Evolutionary conservation across 2,797 vertebrate species (phyloP).

Genomic region (Ibycter americanus): DNA sequence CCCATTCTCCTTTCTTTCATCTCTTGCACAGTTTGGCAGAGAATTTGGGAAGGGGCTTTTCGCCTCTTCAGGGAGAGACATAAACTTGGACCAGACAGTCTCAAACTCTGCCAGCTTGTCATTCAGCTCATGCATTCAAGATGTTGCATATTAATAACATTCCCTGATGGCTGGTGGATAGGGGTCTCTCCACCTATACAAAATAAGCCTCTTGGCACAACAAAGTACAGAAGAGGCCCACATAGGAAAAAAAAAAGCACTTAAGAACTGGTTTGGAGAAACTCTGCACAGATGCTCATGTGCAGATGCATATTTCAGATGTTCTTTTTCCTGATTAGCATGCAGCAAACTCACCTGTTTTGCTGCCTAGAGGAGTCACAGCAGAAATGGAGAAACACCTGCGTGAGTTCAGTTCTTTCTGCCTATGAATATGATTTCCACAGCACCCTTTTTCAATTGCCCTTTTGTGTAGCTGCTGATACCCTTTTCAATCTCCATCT

Average conservation of each 20-base stretch:
- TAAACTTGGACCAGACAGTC: conserved; percentile 55
- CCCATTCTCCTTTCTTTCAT: conserved; percentile 10
- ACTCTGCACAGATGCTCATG: conserved; percentile 64
- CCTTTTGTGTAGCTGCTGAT: not conserved
- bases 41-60: conserved; percentile 27
- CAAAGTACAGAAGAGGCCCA: conserved; percentile 33
- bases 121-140: conserved; percentile 60
- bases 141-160: conserved; percentile 46
- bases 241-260: conserved; percentile 23
- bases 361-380: conserved; percentile 49
- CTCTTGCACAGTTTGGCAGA: conserved; percentile 41
- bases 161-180: conserved; percentile 51
- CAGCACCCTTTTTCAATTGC: not conserved
- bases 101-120: conserved; percentile 62
- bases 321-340: conserved; percentile 61
- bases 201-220: conserved; percentile 46
- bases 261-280: conserved; percentile 56
- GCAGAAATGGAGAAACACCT: conserved; percentile 50
- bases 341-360: conserved; percentile 65
- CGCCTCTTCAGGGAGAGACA: conserved; percentile 39
- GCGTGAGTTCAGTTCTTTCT: conserved; percentile 20
- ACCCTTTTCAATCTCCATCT: not conserved
- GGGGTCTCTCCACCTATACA: conserved; percentile 54
- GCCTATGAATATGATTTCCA: conserved; percentile 6
- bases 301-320: conserved; percentile 71